phyloP scores from a whole-genome alignment of 2,113 vertebrate genomes.

The Oreochromis tanganicae region DNA sequence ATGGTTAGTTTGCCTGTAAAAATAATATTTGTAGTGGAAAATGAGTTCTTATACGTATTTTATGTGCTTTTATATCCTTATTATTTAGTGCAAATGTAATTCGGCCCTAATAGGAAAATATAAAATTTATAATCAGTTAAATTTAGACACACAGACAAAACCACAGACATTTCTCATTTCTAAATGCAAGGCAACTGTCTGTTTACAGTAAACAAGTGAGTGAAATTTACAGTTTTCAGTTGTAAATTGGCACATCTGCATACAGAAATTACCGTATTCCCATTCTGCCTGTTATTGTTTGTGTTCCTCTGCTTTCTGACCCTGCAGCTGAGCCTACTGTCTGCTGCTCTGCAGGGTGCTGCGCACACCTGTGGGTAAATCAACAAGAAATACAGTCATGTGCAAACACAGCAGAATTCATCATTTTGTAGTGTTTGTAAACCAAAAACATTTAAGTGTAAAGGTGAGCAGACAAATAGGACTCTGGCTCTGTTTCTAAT shows the following conservation, averaged over 20 bases:
- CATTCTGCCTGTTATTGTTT: constrained; percentile 36
- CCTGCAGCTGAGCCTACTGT: constrained; percentile 55
- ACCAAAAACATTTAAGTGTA: background rate
- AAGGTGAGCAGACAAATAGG: background rate
- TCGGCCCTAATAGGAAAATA: background rate
- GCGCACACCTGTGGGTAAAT: constrained; percentile 40
- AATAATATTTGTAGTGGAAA: background rate
- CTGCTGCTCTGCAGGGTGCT: constrained; percentile 22
- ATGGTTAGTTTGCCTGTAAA: background rate
- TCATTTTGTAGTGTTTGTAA: background rate
- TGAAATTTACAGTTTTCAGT: background rate
- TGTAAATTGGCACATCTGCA: constrained; percentile 31
- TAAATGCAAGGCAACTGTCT: background rate
- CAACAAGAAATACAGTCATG: background rate
- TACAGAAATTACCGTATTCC: constrained; percentile 33
- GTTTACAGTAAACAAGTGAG: constrained; percentile 1
- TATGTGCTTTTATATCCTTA: background rate
- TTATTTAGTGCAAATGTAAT: background rate
- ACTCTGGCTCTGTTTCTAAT: background rate
- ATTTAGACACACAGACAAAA: background rate
- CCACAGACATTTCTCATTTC: background rate
- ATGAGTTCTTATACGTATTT: background rate
- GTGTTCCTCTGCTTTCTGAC: constrained; percentile 28
- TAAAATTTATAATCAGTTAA: background rate
- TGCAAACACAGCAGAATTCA: constrained; percentile 15